Base-by-base conservation (phyloP, 1,140 invertebrate species). In the Drosophila orosa region DNA sequence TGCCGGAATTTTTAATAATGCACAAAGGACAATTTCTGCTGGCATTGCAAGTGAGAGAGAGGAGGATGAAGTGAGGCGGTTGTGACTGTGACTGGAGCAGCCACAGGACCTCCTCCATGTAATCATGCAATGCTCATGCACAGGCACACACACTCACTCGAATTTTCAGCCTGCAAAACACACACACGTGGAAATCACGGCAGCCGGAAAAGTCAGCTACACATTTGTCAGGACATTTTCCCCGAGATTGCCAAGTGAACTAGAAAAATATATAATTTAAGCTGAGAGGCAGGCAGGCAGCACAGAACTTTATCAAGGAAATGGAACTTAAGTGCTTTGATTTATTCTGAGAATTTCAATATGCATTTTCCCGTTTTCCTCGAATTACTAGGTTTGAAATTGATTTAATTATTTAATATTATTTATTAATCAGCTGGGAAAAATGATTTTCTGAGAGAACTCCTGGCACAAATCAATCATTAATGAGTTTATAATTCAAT, bases 1-100 rank as follows among this genome's bases (percentile, higher is more conserved):
- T 47, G 42, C 50, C 55, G 63, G 79, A 65, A 83, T 80, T 87
- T 76, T 75, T 76, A 87, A 87, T 87, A 79, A 79, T 87, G 75
- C 74, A 74, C 74, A 68, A 80, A 80, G 58, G 61, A 80, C 66
- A 47, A 60, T 78, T 80, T 85, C 65, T 54, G 65, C 71, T 62
- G 78, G 65, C 47, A 25, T 39, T 39, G 19, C 33, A 39, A n/a
- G 6, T 0, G 5, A 27, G 27, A 5, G 8, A 22, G 3, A 2
- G 45, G 29, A 31, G 13, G 15, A 5, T 8, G 5, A 15, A 31
- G 62, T 22, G n/a, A 25, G 39, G 13, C 19, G 13, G 42, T 9
- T 48, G 45, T 45, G 44, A 3, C 44, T 9, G 42, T 13, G 22
- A n/a, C 25, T 40, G 44, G 52, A 39, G 54, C 40, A 29, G 57